Percentiles rank a stretch among this genome's conserved stretches.
These are phyloP conservation scores for Heterodera carotae DNA, from an alignment of 1,140 invertebrate species.

Conservation along the genomic window DNA sequence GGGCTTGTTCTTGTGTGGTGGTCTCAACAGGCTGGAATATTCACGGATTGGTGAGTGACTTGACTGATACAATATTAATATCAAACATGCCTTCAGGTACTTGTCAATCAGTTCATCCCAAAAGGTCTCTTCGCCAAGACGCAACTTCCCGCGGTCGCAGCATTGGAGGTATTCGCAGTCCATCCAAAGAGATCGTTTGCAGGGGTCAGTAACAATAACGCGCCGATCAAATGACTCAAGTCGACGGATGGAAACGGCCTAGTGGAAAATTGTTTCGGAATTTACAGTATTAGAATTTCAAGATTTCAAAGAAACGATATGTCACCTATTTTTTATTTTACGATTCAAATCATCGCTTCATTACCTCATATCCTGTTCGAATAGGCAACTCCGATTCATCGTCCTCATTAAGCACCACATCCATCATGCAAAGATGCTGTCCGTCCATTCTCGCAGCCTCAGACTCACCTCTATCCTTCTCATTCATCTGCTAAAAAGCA, in stretches of 20 bases:
- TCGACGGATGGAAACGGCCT: slow-evolving; percentile 32
- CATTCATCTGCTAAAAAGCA: slow-evolving; percentile 6
- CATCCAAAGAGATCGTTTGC: slow-evolving; percentile 54
- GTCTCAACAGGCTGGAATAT: slow-evolving; percentile 49
- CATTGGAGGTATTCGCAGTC: slow-evolving; percentile 58
- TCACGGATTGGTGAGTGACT: not conserved
- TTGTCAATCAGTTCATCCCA: slow-evolving; percentile 63
- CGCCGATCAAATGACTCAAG: slow-evolving; percentile 8
- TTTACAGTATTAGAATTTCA: no score
- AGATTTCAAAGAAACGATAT: slow-evolving; percentile 21
- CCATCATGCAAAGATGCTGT: slow-evolving; percentile 14
- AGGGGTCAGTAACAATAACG: slow-evolving; percentile 17
- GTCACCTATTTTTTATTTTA: not conserved
- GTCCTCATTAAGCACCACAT: slow-evolving; percentile 25
- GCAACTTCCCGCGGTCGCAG: slow-evolving; percentile 54
- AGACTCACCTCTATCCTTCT: not conserved
- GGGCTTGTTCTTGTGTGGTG: slow-evolving; percentile 55
- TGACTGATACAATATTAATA: not conserved
- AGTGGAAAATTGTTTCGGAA: no score
- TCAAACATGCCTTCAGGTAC: slow-evolving; percentile 54
- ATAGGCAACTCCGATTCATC: slow-evolving; percentile 18
- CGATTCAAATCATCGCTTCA: not conserved
- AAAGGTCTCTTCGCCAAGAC: slow-evolving; percentile 53
- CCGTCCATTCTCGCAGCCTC: slow-evolving; percentile 12
- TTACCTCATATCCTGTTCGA: slow-evolving; percentile 26